phyloP scores from a whole-genome alignment of 2,113 vertebrate genomes.

The Ancistrus triradiatus region DNA sequence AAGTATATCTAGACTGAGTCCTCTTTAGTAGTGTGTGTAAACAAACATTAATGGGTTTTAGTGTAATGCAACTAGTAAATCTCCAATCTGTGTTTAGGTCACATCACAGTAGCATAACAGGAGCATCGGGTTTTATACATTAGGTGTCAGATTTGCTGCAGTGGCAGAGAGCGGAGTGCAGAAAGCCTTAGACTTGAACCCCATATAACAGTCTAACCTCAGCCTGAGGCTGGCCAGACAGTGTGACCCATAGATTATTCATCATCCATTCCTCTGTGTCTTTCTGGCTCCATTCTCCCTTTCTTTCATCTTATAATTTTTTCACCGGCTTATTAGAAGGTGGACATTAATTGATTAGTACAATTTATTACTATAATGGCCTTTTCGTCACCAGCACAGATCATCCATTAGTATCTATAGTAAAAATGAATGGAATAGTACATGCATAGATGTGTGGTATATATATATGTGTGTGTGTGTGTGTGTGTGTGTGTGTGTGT shows the following conservation, averaged over 20 bases:
- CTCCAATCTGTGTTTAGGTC: conserved; percentile 13
- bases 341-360: conserved; percentile 60
- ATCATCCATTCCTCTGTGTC: conserved; percentile 2
- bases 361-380: conserved; percentile 40
- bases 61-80: too few species aligned
- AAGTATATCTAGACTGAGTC: too few species aligned
- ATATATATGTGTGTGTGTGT: neutral
- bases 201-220: conserved; percentile 33
- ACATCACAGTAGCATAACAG: conserved; percentile 7
- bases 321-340: conserved; percentile 35
- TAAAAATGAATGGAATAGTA: too few species aligned
- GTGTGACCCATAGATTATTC: conserved; percentile 49
- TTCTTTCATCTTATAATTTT: conserved; percentile 20
- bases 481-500: conserved; percentile 23
- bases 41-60: too few species aligned
- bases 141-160: conserved; percentile 1
- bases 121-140: neutral
- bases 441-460: too few species aligned
- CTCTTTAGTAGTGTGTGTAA: too few species aligned
- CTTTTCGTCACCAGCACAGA: conserved; percentile 22
- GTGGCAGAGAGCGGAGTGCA: neutral
- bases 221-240: conserved; percentile 12
- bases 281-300: neutral
- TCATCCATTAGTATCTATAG: conserved; percentile 18
- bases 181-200: conserved; percentile 20